phyloP scores from a whole-genome alignment of 2,888 invertebrate species.

The Marasmarcha lunaedactyla region DNA sequence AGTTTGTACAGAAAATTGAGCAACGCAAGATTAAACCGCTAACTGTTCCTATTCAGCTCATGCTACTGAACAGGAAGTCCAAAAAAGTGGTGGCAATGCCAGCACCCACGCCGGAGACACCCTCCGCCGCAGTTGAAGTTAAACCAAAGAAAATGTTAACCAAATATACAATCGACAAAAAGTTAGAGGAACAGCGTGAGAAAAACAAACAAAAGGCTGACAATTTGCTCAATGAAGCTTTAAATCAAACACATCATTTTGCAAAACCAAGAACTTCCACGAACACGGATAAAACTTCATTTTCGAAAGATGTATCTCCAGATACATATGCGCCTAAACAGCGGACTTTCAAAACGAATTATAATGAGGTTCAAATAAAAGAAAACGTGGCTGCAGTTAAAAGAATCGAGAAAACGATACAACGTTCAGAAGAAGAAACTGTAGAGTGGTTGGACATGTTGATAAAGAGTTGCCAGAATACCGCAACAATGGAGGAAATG shows the following conservation, averaged over 20 bases:
- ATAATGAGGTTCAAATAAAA: constrained; percentile 29
- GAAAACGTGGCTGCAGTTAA: constrained; percentile 61
- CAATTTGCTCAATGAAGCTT: constrained; percentile 35
- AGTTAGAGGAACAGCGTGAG: constrained; percentile 35
- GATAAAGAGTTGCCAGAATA: constrained; percentile 50
- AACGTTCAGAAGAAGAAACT: constrained; percentile 37
- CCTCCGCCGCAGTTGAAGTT: constrained; percentile 31
- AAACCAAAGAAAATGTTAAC: constrained; percentile 40
- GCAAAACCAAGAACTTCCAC: constrained; percentile 33
- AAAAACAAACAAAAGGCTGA: constrained; percentile 43
- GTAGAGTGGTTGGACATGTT: constrained; percentile 58
- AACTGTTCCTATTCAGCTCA: constrained; percentile 42
- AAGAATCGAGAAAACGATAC: constrained; percentile 59
- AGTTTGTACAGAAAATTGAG: constrained; percentile 38
- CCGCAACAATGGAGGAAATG: constrained; percentile 43
- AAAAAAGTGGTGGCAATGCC: neutral
- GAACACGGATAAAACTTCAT: constrained; percentile 23
- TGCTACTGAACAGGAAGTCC: constrained; percentile 35
- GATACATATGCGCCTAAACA: neutral
- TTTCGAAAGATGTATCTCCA: neutral
- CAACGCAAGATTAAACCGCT: constrained; percentile 33
- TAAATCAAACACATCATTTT: constrained; percentile 32
- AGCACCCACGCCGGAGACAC: constrained; percentile 23
- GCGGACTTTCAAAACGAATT: no score
- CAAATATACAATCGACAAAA: constrained; percentile 43